phyloP scores from a whole-genome alignment of 2,113 vertebrate genomes.

The Ageneiosus marmoratus region DNA sequence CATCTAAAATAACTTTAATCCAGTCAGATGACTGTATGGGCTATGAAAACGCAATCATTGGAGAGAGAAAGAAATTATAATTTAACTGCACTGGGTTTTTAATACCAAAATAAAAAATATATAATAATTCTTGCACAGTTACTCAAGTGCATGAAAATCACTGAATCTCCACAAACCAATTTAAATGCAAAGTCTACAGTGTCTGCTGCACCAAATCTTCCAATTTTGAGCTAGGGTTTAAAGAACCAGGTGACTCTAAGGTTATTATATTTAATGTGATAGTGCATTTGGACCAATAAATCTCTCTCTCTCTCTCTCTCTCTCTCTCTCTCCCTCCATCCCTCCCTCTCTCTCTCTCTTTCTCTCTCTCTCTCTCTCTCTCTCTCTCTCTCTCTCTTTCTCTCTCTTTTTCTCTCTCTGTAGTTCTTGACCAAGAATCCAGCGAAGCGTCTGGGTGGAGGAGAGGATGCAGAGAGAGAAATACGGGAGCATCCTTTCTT shows the following conservation, averaged over 20 bases:
- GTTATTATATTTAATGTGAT: background rate
- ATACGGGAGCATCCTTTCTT: conserved; percentile 87
- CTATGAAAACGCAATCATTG: background rate
- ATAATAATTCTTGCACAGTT: background rate
- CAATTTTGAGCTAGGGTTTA: background rate
- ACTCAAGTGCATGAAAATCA: background rate
- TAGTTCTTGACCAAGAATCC: conserved; percentile 89
- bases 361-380: no score
- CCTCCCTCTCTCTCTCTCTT: no score
- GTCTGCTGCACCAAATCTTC: conserved; percentile 6
- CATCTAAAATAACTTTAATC: background rate
- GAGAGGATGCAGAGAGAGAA: conserved; percentile 80
- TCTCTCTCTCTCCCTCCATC: no score
- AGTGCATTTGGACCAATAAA: background rate
- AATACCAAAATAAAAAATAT: background rate
- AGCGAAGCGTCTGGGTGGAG: conserved; percentile 82
- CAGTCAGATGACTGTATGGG: background rate
- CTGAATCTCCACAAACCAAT: background rate
- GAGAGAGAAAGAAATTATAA: background rate
- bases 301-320: no score
- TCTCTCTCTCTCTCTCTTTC: no score
- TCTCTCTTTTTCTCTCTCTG: background rate
- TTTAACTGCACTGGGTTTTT: conserved; percentile 11
- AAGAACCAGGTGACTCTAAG: background rate
- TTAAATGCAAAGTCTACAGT: conserved; percentile 23